Percentiles rank a stretch among this genome's conserved stretches.
phyloP scores from a whole-genome alignment of 2,888 invertebrate genomes.

The Ypsolopha scabrella region DNA sequence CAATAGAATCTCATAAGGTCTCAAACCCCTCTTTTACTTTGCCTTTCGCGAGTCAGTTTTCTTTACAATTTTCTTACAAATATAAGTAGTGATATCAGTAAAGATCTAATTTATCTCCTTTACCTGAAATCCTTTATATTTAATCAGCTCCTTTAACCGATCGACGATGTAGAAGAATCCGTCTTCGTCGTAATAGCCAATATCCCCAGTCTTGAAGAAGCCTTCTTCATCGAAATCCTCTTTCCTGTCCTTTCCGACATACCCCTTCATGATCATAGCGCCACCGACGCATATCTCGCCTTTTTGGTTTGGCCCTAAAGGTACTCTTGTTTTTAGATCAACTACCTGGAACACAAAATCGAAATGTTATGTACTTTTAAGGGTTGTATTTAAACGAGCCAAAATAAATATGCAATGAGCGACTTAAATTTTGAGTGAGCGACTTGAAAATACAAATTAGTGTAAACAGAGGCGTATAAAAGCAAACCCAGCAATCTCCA shows the following conservation, averaged over 20 bases:
- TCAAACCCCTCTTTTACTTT: too few species aligned
- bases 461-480: too few species aligned
- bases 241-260: constrained; percentile 73
- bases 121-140: constrained; percentile 54
- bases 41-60: too few species aligned
- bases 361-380: too few species aligned
- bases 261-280: constrained; percentile 83
- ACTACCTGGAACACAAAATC: constrained; percentile 35
- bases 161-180: constrained; percentile 41
- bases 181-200: constrained; percentile 50
- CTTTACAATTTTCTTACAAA: too few species aligned
- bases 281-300: constrained; percentile 89
- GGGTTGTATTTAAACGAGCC: too few species aligned
- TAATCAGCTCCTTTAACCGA: constrained; percentile 50
- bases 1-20: too few species aligned
- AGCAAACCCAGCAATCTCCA: too few species aligned
- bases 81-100: not conserved
- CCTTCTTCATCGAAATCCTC: constrained; percentile 53
- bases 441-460: too few species aligned
- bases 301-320: constrained; percentile 72
- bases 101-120: not conserved
- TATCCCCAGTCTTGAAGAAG: constrained; percentile 75
- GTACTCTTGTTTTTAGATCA: constrained; percentile 70
- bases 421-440: too few species aligned
- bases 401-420: too few species aligned